Evolutionary conservation across 2,113 vertebrate genomes (phyloP), one percentile per base, ranked within the genome.

Genomic region (Cephalopholis sonnerati): DNA sequence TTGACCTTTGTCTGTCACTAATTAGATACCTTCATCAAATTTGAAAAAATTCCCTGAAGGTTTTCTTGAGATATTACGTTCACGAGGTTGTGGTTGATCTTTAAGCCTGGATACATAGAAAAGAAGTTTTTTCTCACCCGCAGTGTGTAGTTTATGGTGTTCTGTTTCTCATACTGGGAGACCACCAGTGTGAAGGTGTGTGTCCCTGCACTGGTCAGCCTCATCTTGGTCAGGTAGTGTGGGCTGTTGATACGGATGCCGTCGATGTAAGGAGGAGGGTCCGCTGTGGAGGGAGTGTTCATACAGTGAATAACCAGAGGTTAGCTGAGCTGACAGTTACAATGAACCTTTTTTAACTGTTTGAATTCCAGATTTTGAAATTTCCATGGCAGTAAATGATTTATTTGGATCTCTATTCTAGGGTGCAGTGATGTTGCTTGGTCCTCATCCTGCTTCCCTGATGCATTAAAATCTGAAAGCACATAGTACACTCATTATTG

Each of bases 181-280:
- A 99, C 97, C 92, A 99, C 98, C 74, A 99, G 92, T 0, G 98
- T 99, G 89, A 99, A 99, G 0, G 96, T 97, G 82, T 99, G 97
- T 10, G 95, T 91, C 17, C 98, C 98, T 0, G 97, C 96, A 7
- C 93, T 95, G 50, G 96, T 99, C 92, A 99, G 94, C 81, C 95
- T 97, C 74, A 99, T 97, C 95, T 99, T 99, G 67, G 98, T 99
- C 87, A 99, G 92, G 81, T 99, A 99, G 88, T 99, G 98, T n/a
- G 98, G 98, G 79, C 98, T 99, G 95, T 99, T 99, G 92, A 99
- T 99, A 0, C 98, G 96, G 91, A 99, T 99, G 10, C 98, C 98
- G 81, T 99, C 98, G 51, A 99, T 99, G 84, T 96, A 99, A 0
- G 98, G 98, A 77, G 97, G 95, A 67, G 98, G 98, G 57, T 98